Conservation (phyloP, 92 coral and sea anemone genomes). For the Blastomussa wellsi region DNA sequence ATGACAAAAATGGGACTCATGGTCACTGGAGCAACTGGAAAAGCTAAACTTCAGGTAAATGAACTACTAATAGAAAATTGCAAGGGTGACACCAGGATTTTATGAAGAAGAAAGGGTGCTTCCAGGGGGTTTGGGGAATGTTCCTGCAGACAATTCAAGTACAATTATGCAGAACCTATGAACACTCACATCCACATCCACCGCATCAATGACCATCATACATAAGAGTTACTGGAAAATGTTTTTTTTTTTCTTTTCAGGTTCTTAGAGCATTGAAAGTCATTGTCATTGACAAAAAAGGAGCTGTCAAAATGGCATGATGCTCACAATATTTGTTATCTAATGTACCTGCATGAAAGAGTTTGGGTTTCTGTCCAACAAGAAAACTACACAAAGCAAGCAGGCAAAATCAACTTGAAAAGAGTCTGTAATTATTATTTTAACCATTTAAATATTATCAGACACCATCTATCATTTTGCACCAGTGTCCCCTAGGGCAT, state of each 20-base stretch:
- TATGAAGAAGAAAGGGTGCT: no score
- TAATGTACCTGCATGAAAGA: no score
- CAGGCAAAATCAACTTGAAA: no score
- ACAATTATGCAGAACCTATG: background rate
- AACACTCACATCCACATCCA: background rate
- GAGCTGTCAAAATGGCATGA: conserved; percentile 71
- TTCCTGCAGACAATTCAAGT: background rate
- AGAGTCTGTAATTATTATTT: no score
- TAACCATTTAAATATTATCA: no score
- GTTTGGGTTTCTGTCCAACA: background rate
- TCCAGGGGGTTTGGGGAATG: background rate
- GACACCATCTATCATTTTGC: no score
- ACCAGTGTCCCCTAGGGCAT: no score
- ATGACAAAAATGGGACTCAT: conserved; percentile 88
- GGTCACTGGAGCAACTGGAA: conserved; percentile 93
- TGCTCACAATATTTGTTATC: background rate
- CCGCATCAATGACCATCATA: background rate
- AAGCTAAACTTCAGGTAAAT: conserved; percentile 88
- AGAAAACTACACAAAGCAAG: background rate
- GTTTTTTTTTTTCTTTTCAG: conserved; percentile 45
- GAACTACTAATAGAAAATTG: no score
- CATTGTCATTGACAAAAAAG: conserved; percentile 82
- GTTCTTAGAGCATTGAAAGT: conserved; percentile 87
- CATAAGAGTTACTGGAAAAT: background rate
- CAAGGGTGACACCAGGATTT: no score